These are phyloP conservation scores for Synaphobranchus kaupii DNA, from an alignment of 2,797 vertebrate species.

Conservation along the genomic window DNA sequence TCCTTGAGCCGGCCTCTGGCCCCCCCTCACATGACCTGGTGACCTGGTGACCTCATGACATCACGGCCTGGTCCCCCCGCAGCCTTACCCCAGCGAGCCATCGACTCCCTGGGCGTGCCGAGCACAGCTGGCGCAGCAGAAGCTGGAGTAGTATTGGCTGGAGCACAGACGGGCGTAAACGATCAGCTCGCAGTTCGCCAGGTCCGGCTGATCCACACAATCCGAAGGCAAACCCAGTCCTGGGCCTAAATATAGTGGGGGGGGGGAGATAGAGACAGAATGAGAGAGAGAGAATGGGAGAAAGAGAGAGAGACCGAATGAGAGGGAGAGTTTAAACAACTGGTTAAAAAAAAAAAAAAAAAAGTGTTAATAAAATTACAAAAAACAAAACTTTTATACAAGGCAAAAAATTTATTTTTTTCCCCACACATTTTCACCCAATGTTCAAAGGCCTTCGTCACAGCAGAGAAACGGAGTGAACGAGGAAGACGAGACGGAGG, in stretches of 20 bases:
- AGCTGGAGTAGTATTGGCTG: constrained; percentile 88
- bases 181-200: constrained; percentile 93
- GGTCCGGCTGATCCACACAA: constrained; percentile 87
- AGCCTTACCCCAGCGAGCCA: constrained; percentile 45
- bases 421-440: neutral
- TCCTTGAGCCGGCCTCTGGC: constrained; percentile 38
- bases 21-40: neutral
- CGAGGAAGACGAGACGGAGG: neutral
- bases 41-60: neutral
- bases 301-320: neutral
- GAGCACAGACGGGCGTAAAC: constrained; percentile 88
- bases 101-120: constrained; percentile 54
- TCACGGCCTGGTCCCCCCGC: neutral
- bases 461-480: neutral
- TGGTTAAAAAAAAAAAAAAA: neutral
- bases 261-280: neutral
- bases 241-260: constrained; percentile 28
- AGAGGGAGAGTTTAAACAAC: neutral
- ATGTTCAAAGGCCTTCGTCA: neutral
- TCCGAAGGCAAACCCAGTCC: constrained; percentile 54
- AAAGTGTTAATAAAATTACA: neutral
- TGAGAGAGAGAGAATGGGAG: neutral
- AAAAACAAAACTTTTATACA: neutral
- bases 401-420: too few relatives aligned
- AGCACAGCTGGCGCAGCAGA: constrained; percentile 94